Base-by-base conservation (phyloP, 1,140 invertebrate genomes). In the Drosophila paulistorum region DNA sequence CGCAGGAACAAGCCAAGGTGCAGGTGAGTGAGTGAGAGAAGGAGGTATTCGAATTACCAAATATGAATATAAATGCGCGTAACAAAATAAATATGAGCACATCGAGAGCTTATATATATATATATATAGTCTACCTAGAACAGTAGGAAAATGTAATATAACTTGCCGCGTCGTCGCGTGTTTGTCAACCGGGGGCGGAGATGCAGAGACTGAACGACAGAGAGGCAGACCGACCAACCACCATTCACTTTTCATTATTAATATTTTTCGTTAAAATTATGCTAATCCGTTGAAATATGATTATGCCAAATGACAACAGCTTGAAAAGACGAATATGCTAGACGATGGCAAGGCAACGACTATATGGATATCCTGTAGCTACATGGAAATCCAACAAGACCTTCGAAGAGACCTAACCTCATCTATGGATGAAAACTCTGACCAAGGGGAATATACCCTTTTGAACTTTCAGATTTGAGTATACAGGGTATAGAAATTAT, bases 221-320 rank as follows among this genome's bases (percentile, higher is more conserved):
- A 17, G 14, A 41, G 39, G 10, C 39, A n/a, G 39, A 45, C 58
- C 68, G 71, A 55, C 62, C 77, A 65, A 61, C 77, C 65, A 66
- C 79, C 83, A 87, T 89, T 89, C 84, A 89, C 84, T 90, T 89
- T 89, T 89, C 85, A 87, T 89, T 89, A 89, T 89, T 79, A 90
- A 89, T 89, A 85, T 86, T 81, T 83, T 69, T 76, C 60, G 64
- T 84, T 79, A 86, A 87, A 87, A 87, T 87, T 89, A 89, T 89
- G 84, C 84, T 89, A 89, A 89, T 89, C 85, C 84, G 85, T 89
- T 89, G 84, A 89, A 89, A 89, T 89, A 89, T 89, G 84, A 89
- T 89, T 90, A 89, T 89, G 84, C 81, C 84, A 87, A 84, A 78
- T 90, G 85, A 89, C 84, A 87, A 75, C 83, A 71, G 83, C 73